Conservation (phyloP, 1,140 invertebrate species). For the Rhizoglyphus robini region DNA sequence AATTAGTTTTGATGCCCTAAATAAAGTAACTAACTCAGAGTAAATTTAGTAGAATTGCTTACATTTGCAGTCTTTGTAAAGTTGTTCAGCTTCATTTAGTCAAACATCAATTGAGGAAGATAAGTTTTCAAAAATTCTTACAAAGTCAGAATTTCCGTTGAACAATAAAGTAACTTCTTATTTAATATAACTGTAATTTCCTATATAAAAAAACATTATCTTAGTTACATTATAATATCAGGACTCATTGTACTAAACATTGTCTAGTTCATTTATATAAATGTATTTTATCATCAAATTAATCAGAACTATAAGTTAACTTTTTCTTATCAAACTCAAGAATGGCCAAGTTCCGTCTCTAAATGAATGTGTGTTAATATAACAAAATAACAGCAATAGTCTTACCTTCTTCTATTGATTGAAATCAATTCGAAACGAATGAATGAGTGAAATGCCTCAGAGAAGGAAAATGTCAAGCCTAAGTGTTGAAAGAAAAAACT, state of each 20-base stretch:
- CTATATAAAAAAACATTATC: neutral
- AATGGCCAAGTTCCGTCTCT: neutral
- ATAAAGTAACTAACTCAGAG: constrained; percentile 43
- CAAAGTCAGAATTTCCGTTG: neutral
- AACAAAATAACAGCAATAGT: constrained; percentile 16
- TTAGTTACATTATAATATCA: too few species aligned
- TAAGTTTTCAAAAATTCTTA: neutral
- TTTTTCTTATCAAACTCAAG: neutral
- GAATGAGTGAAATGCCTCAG: constrained; percentile 74
- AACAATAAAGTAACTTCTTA: neutral
- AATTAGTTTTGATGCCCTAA: neutral
- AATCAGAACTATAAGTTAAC: neutral
- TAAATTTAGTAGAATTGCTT: constrained; percentile 56
- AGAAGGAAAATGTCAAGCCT: constrained; percentile 73
- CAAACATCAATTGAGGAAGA: neutral
- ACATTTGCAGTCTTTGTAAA: constrained; percentile 78
- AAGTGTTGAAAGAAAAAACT: constrained; percentile 66
- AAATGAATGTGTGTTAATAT: neutral
- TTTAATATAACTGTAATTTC: neutral
- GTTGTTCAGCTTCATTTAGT: constrained; percentile 49
- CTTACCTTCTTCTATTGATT: constrained; percentile 62
- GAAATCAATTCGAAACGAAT: constrained; percentile 85
- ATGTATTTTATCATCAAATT: constrained; percentile 1
- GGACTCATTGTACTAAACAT: too few species aligned
- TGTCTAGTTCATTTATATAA: neutral